These are phyloP conservation scores for Ardeotis arabs DNA, from an alignment of 2,113 vertebrate species.

Conservation along the genomic window DNA sequence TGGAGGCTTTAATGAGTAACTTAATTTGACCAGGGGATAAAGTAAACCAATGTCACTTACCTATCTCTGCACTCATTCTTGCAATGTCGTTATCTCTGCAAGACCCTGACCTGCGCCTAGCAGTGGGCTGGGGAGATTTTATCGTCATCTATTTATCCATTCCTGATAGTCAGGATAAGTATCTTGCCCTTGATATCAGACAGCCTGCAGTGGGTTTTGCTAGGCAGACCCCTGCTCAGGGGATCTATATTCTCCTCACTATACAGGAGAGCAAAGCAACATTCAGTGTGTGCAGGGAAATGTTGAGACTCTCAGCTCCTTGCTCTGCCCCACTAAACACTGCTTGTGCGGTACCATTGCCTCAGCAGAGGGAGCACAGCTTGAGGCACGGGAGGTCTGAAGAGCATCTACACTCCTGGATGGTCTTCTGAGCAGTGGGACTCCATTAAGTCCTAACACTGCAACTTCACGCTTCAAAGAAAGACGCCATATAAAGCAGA, in stretches of 20 bases:
- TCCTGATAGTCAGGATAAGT: neutral
- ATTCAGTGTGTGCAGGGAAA: neutral
- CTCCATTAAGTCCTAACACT: neutral
- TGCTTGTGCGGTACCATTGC: neutral
- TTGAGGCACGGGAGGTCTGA: neutral
- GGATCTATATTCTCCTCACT: neutral
- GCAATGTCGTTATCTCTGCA: neutral
- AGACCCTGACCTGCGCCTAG: neutral
- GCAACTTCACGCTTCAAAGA: neutral
- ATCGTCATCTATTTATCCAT: neutral
- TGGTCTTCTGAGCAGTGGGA: neutral
- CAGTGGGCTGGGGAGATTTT: neutral
- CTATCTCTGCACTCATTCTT: neutral
- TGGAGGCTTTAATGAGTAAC: neutral
- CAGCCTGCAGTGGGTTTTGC: neutral
- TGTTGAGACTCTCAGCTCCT: neutral
- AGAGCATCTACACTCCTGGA: neutral
- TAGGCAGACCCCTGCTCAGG: neutral
- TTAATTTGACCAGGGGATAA: neutral
- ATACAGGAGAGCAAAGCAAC: neutral
- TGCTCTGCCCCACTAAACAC: neutral
- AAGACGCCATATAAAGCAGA: neutral
- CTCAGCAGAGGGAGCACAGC: neutral
- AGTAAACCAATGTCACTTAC: neutral
- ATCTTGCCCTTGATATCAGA: neutral